These are phyloP conservation scores for Eira barbara DNA, from an alignment of 2,113 vertebrate species.

Conservation along the genomic window DNA sequence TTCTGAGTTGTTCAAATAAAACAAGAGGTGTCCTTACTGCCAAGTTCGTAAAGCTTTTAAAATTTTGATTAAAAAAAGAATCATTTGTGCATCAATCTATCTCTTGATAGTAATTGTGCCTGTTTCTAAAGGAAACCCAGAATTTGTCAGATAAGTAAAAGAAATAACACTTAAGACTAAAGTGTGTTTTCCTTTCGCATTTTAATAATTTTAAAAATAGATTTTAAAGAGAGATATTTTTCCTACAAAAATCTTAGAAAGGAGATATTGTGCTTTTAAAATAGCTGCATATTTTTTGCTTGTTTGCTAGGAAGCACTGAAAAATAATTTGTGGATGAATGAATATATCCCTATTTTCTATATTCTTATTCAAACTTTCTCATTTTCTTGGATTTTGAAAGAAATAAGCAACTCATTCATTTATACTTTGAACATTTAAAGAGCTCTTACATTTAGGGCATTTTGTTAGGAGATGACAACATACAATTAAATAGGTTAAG, in stretches of 20 bases:
- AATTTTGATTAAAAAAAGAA: not conserved
- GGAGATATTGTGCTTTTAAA: not conserved
- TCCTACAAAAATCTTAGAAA: not conserved
- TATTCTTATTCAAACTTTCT: not conserved
- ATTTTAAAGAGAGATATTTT: not conserved
- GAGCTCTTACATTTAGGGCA: not conserved
- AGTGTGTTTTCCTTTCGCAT: not conserved
- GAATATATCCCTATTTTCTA: not conserved
- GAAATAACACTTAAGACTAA: not conserved
- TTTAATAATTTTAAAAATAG: not conserved
- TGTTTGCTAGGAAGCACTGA: not conserved
- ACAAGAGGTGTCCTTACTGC: not conserved
- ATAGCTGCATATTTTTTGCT: not conserved
- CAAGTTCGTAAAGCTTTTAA: conserved; percentile 6
- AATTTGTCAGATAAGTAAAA: not conserved
- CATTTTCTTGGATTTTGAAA: not conserved
- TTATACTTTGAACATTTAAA: not conserved
- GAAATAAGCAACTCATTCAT: not conserved
- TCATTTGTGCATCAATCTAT: not conserved
- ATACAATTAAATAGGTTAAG: not conserved
- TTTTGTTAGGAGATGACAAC: not conserved
- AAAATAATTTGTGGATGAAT: not conserved
- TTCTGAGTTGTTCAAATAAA: not conserved
- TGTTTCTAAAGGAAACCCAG: not conserved
- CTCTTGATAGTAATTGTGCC: not conserved